Evolutionary conservation across 2,113 vertebrate species (phyloP).

Genomic region (Callaeas wilsoni): DNA sequence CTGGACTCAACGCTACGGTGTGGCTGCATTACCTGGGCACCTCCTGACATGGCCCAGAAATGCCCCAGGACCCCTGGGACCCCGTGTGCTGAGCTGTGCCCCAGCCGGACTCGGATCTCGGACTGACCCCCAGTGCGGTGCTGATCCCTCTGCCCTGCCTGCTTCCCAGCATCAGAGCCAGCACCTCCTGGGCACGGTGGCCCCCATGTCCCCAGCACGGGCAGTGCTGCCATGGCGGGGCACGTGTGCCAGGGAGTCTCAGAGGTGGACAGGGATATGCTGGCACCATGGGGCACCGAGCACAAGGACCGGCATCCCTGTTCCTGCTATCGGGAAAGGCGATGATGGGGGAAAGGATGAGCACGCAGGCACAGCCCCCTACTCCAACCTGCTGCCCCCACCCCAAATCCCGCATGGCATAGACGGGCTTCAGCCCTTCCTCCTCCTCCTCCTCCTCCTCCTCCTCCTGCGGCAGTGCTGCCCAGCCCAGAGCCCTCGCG

Average conservation of each 20-base stretch:
- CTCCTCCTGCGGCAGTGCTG: neutral
- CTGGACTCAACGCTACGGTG: fast-evolving
- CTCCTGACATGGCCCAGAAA: neutral
- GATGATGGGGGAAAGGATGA: fast-evolving
- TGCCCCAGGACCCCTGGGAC: neutral
- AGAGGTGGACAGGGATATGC: neutral
- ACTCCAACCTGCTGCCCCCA: neutral
- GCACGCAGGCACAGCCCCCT: neutral
- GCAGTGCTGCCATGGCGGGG: neutral
- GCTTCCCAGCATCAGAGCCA: neutral
- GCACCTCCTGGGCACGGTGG: neutral
- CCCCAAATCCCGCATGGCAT: fast-evolving
- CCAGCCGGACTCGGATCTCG: too few relatives aligned
- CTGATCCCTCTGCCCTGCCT: neutral
- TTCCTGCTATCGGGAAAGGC: fast-evolving
- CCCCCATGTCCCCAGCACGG: neutral
- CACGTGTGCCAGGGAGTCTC: neutral
- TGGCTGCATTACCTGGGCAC: neutral
- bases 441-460: neutral
- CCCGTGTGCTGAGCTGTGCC: neutral
- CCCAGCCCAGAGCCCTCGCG: neutral
- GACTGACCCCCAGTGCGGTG: fast-evolving
- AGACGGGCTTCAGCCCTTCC: neutral
- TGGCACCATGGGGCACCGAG: neutral
- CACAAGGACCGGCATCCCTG: fast-evolving